phyloP scores from a whole-genome alignment of 2,797 vertebrate genomes.

The Platyrinchus mystaceus region DNA sequence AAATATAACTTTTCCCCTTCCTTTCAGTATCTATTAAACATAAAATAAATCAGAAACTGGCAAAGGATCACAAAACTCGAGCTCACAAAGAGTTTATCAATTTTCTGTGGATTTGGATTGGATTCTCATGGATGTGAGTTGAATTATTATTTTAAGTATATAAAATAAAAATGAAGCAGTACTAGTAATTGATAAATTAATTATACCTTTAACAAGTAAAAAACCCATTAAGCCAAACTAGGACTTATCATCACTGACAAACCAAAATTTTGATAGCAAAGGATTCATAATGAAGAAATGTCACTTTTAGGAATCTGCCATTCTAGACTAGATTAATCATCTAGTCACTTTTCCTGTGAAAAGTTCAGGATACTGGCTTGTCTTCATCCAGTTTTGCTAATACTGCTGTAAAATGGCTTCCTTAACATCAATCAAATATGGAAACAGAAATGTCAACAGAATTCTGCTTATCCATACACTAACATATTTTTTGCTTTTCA shows the following conservation, averaged over 20 bases:
- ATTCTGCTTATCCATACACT: neutral
- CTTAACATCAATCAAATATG: neutral
- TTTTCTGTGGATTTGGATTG: neutral
- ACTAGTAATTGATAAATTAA: neutral
- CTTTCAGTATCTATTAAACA: neutral
- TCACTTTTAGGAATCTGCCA: neutral
- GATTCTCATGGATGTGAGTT: neutral
- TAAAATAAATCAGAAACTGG: neutral
- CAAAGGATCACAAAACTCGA: neutral
- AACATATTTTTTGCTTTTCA: neutral
- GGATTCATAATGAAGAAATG: neutral
- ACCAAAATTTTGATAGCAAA: neutral
- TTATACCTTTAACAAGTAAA: neutral
- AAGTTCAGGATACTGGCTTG: neutral
- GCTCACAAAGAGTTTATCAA: neutral
- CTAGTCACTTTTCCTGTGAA: neutral
- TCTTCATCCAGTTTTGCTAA: neutral
- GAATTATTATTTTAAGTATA: neutral
- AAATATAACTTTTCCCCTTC: neutral
- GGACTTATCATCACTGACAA: neutral
- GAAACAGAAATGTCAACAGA: neutral
- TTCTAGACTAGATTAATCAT: neutral
- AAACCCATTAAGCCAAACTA: neutral
- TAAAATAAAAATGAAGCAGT: neutral
- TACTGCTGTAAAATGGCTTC: neutral